Evolutionary conservation across 2,113 vertebrate species (phyloP).

Genomic region (Cryptotis parvus): DNA sequence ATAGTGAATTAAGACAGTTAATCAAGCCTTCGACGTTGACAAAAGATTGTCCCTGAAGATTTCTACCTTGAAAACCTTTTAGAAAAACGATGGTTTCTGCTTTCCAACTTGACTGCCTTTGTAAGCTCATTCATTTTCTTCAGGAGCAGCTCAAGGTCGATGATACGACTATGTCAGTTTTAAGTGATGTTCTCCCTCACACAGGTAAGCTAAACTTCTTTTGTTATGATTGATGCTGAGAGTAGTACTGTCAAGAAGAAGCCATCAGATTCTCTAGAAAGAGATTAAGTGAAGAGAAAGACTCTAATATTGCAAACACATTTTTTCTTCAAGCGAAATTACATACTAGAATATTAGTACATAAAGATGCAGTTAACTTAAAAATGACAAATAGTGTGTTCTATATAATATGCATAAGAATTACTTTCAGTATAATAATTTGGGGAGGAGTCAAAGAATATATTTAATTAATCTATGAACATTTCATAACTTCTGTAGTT

Average conservation of each 20-base stretch:
- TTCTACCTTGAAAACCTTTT: slow-evolving; percentile 84
- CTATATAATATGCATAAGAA: not conserved
- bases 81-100: slow-evolving; percentile 82
- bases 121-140: slow-evolving; percentile 80
- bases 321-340: slow-evolving; percentile 49
- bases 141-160: slow-evolving; percentile 84
- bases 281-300: slow-evolving; percentile 57
- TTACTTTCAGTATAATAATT: not conserved
- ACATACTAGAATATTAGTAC: not conserved
- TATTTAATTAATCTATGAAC: slow-evolving; percentile 62
- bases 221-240: slow-evolving; percentile 37
- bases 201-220: not conserved
- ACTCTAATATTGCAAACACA: not conserved
- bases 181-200: slow-evolving; percentile 63
- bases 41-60: slow-evolving; percentile 80
- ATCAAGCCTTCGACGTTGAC: slow-evolving; percentile 84
- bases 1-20: slow-evolving; percentile 87
- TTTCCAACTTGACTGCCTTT: slow-evolving; percentile 81
- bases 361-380: not conserved
- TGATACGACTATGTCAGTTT: slow-evolving; percentile 54
- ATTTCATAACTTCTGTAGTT: slow-evolving; percentile 67
- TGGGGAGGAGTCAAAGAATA: not conserved
- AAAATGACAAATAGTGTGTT: not conserved
- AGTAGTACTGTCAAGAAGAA: not conserved
- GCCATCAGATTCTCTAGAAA: not conserved